Percentiles rank a stretch among this genome's conserved stretches.
Conservation (phyloP, 2,797 vertebrate species). For the Linurgus olivaceus region DNA sequence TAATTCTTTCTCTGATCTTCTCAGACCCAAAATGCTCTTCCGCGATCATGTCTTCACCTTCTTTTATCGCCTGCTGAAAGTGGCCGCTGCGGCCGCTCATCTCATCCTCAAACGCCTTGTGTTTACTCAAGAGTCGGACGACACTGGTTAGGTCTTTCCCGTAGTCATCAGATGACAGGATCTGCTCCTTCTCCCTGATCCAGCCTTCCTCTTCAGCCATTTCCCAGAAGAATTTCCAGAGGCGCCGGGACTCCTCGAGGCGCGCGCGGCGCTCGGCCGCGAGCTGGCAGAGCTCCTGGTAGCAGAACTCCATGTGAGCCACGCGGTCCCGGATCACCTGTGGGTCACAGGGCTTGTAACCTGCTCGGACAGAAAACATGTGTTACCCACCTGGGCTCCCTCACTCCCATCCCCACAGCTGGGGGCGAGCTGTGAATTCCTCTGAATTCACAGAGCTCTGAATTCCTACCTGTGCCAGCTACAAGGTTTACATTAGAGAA, state of each 20-base stretch:
- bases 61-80: conserved; percentile 90
- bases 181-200: conserved; percentile 98
- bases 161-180: conserved; percentile 91
- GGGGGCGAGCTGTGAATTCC: not conserved
- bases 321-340: conserved; percentile 94
- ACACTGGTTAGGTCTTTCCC: conserved; percentile 95
- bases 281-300: conserved; percentile 93
- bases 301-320: conserved; percentile 97
- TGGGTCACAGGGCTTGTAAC: conserved; percentile 95
- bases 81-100: conserved; percentile 91
- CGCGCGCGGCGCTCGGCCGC: conserved; percentile 89
- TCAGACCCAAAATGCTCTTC: conserved; percentile 93
- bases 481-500: not conserved
- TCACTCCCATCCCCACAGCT: not conserved
- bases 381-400: not conserved
- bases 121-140: conserved; percentile 90
- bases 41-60: conserved; percentile 91
- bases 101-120: conserved; percentile 95
- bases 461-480: not conserved
- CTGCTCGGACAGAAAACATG: conserved; percentile 63
- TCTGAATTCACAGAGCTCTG: not conserved
- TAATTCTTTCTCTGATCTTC: conserved; percentile 90
- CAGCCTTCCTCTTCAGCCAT: conserved; percentile 98
- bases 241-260: conserved; percentile 93
- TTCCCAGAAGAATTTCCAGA: conserved; percentile 99